Percentiles rank a stretch among this genome's conserved stretches.
Conservation (phyloP, 2,113 vertebrate genomes). For the Syrrhaptes paradoxus region DNA sequence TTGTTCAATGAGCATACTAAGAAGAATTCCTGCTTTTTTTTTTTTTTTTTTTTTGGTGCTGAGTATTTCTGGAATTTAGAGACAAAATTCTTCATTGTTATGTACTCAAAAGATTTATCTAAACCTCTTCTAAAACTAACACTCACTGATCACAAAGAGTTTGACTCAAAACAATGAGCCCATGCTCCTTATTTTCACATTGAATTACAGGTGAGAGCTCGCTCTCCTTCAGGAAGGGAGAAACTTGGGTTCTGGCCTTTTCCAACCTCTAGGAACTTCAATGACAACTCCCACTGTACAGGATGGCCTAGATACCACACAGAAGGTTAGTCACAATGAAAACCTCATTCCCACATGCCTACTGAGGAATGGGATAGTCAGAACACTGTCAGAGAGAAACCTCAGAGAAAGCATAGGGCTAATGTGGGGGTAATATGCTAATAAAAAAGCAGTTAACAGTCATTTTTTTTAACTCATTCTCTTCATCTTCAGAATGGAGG, state of each 20-base stretch:
- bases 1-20: not conserved
- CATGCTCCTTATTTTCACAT: not conserved
- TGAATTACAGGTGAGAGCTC: not conserved
- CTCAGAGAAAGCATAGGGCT: not conserved
- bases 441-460: not conserved
- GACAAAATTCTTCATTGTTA: not conserved
- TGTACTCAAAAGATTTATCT: not conserved
- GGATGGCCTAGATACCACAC: not conserved
- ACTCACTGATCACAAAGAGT: not conserved
- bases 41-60: not conserved
- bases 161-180: not conserved
- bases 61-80: not conserved
- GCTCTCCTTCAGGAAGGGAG: not conserved
- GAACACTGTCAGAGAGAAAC: not conserved
- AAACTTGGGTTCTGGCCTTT: not conserved
- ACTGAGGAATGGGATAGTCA: not conserved
- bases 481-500: not conserved
- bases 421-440: not conserved
- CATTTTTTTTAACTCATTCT: not conserved
- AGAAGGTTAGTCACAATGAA: not conserved
- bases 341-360: not conserved
- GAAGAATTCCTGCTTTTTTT: not conserved
- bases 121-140: not conserved
- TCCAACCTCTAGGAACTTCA: not conserved
- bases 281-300: not conserved